These are phyloP conservation scores for Euclidia mi DNA, from an alignment of 2,888 invertebrate species.

Conservation along the genomic window DNA sequence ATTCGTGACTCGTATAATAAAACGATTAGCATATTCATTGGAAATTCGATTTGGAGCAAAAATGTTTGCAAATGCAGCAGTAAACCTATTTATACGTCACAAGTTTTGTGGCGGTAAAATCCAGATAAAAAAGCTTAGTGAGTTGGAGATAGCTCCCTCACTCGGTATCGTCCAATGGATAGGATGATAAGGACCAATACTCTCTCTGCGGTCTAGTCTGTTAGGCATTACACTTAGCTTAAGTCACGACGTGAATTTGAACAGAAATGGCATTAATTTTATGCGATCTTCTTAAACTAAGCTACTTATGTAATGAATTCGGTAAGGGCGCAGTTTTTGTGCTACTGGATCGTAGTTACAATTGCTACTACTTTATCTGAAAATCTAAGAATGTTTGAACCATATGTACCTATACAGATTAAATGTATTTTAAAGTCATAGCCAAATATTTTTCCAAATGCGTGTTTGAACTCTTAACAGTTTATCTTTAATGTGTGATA, in stretches of 20 bases:
- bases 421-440: no score
- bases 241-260: conserved; percentile 44
- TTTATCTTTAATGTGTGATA: no score
- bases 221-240: conserved; percentile 50
- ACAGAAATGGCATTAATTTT: neutral
- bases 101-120: conserved; percentile 45
- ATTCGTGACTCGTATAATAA: neutral
- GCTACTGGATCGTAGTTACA: no score
- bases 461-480: no score
- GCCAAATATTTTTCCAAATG: no score
- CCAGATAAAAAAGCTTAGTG: conserved; percentile 48
- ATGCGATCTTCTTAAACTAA: no score
- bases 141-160: conserved; percentile 35
- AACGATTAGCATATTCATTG: neutral
- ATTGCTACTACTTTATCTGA: no score
- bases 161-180: conserved; percentile 45
- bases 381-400: no score
- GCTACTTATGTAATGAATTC: no score
- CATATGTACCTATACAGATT: no score
- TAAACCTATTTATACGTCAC: conserved; percentile 43
- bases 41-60: conserved; percentile 4
- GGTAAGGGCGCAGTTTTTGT: neutral
- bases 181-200: conserved; percentile 54
- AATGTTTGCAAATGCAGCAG: conserved; percentile 39
- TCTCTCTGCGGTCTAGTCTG: conserved; percentile 42